These are phyloP conservation scores for Natrix natrix DNA, from an alignment of 2,797 vertebrate genomes.

Conservation along the genomic window DNA sequence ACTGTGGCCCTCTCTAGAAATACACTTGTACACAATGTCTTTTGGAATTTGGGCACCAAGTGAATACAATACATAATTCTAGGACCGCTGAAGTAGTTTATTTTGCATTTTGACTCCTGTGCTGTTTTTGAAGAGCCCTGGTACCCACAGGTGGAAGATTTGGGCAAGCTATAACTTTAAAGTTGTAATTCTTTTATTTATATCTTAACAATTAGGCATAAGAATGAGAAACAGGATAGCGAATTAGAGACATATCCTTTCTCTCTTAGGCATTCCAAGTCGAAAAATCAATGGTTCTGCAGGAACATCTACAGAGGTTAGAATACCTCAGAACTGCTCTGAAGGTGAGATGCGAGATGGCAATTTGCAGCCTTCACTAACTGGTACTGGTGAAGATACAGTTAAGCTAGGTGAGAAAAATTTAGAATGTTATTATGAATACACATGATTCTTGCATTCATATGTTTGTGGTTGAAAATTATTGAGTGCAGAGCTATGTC, in stretches of 20 bases:
- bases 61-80: background rate
- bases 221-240: background rate
- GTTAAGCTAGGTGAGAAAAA: constrained; percentile 79
- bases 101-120: background rate
- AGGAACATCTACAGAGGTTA: constrained; percentile 72
- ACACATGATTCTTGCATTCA: background rate
- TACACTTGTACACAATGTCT: background rate
- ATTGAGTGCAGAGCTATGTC: background rate
- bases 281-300: constrained; percentile 77
- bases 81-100: background rate
- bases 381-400: constrained; percentile 75
- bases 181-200: background rate
- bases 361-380: constrained; percentile 75
- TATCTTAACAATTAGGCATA: background rate
- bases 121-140: background rate
- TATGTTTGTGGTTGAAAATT: background rate
- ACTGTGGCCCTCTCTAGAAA: background rate
- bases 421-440: background rate
- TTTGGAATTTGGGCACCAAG: background rate
- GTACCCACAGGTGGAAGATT: background rate
- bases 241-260: background rate
- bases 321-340: constrained; percentile 71
- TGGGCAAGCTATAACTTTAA: background rate
- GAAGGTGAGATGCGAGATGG: constrained; percentile 76
- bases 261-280: constrained; percentile 81